Evolutionary conservation across 2,888 invertebrate species (phyloP).

Genomic region (Athrips mouffetella): DNA sequence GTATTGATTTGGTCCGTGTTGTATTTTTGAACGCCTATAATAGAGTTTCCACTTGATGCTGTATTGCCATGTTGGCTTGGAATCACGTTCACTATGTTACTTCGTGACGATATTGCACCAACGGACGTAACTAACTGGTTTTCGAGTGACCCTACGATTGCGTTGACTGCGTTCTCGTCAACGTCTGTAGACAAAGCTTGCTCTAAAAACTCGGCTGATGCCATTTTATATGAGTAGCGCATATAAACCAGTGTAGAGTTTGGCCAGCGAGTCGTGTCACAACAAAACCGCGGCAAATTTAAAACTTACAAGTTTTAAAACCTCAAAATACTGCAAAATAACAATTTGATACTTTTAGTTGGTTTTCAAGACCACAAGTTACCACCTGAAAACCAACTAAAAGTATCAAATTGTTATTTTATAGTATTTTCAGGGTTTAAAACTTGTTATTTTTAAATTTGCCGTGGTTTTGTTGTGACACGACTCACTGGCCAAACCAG

Average conservation of each 20-base stretch:
- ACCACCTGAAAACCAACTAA: no score
- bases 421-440: no score
- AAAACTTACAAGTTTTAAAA: no score
- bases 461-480: no score
- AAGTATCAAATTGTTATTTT: no score
- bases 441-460: no score
- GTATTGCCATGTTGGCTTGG: conserved; percentile 81
- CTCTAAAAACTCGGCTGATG: conserved; percentile 94
- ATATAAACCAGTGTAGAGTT: conserved; percentile 27
- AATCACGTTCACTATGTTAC: conserved; percentile 61
- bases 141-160: conserved; percentile 91
- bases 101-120: conserved; percentile 61
- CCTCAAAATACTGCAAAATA: no score
- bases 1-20: conserved; percentile 46
- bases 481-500: no score
- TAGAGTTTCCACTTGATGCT: conserved; percentile 82
- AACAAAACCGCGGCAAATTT: no score
- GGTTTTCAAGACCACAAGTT: no score
- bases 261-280: not conserved
- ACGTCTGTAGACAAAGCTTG: conserved; percentile 94
- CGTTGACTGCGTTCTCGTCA: conserved; percentile 92
- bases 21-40: conserved; percentile 62
- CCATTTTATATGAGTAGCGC: conserved; percentile 84
- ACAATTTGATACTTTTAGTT: no score
- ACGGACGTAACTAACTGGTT: conserved; percentile 87